A percentile compares a stretch with the other conserved stretches of the same genome.
These are phyloP conservation scores for Drosophila tristis DNA, from an alignment of 1,140 invertebrate genomes.

Conservation along the genomic window DNA sequence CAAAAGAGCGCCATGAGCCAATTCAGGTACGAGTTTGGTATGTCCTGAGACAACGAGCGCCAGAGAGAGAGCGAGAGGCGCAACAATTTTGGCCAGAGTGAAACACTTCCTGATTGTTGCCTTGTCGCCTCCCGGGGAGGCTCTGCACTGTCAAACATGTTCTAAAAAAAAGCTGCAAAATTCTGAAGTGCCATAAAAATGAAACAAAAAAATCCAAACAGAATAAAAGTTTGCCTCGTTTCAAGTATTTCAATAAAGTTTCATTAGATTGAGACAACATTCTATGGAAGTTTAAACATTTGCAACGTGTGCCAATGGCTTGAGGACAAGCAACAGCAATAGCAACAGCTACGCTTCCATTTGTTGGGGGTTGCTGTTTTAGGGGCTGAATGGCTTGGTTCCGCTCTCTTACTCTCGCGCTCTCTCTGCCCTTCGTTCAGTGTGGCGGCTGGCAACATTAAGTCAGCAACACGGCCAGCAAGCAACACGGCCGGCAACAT, in stretches of 20 bases:
- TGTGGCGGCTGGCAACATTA: background rate
- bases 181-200: too few relatives aligned
- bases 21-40: conserved; percentile 57
- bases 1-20: conserved; percentile 77
- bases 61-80: conserved; percentile 60
- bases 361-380: conserved; percentile 66
- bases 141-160: conserved; percentile 20
- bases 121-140: conserved; percentile 8
- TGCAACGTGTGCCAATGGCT: conserved; percentile 35
- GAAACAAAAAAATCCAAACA: too few relatives aligned
- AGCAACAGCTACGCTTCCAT: conserved; percentile 64
- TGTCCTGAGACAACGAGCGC: conserved; percentile 11
- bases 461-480: background rate
- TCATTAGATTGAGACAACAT: background rate
- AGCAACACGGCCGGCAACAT: background rate
- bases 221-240: too few relatives aligned
- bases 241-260: background rate
- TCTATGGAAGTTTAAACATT: background rate
- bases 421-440: conserved; percentile 20
- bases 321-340: conserved; percentile 66
- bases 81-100: conserved; percentile 71
- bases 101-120: conserved; percentile 70
- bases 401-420: conserved; percentile 16
- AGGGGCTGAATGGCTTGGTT: conserved; percentile 61
- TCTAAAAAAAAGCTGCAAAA: background rate